A percentile compares a stretch with the other conserved stretches of the same genome.
These are phyloP conservation scores for Sinonovacula constricta DNA, from an alignment of 1,140 invertebrate species.

Conservation along the genomic window DNA sequence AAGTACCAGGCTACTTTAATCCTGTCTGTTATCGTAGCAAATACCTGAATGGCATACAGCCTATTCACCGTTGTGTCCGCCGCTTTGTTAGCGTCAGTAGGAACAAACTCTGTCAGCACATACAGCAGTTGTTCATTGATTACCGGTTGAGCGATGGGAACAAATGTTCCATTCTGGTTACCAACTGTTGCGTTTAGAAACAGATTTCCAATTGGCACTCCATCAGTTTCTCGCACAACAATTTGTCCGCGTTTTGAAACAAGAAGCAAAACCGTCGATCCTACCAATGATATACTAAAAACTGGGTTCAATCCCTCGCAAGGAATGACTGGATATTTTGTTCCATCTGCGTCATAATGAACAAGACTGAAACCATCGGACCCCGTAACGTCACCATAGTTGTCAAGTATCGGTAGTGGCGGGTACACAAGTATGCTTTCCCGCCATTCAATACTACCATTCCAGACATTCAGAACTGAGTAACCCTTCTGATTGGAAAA, in stretches of 20 bases:
- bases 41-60: background rate
- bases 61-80: background rate
- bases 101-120: conserved; percentile 8
- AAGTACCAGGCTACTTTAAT: background rate
- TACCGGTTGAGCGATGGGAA: conserved; percentile 1
- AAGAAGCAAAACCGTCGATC: background rate
- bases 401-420: conserved; percentile 64
- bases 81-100: background rate
- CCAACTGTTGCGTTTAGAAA: conserved; percentile 2
- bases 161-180: background rate
- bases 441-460: conserved; percentile 59
- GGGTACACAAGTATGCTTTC: conserved; percentile 55
- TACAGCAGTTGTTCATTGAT: background rate
- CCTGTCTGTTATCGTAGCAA: background rate
- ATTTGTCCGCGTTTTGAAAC: background rate
- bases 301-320: background rate
- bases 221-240: conserved; percentile 1
- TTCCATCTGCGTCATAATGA: conserved; percentile 56
- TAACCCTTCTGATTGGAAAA: background rate
- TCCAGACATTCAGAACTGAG: too few species aligned
- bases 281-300: background rate
- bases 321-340: background rate
- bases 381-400: conserved; percentile 64
- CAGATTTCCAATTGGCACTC: background rate
- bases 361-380: conserved; percentile 58